Evolutionary conservation across 2,888 invertebrate genomes (phyloP).

Genomic region (Chrysina gloriosa): DNA sequence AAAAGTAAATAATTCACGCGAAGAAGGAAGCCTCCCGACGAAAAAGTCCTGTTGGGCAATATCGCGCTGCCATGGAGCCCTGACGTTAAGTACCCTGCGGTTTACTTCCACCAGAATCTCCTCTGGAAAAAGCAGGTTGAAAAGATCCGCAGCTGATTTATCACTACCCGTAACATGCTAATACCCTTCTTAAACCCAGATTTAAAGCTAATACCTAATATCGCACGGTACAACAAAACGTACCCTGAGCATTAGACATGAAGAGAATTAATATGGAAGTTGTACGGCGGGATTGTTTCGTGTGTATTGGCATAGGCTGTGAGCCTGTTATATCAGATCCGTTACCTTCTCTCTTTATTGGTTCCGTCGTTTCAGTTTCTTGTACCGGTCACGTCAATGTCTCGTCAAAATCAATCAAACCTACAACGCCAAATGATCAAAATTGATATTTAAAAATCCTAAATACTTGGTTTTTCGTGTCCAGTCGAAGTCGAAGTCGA

Average conservation of each 20-base stretch:
- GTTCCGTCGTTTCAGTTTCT: conserved; percentile 63
- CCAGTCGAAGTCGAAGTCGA: too few relatives aligned
- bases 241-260: conserved; percentile 95
- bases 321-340: conserved; percentile 58
- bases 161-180: too few relatives aligned
- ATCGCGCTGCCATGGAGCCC: too few relatives aligned
- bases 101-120: too few relatives aligned
- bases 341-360: conserved; percentile 76
- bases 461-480: conserved; percentile 93
- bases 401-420: conserved; percentile 61
- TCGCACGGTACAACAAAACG: conserved; percentile 52
- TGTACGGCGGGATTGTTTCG: conserved; percentile 90
- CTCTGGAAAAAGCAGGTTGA: too few relatives aligned
- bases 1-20: too few relatives aligned
- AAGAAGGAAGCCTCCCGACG: too few relatives aligned
- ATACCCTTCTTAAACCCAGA: too few relatives aligned
- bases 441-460: conserved; percentile 55
- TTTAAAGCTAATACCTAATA: conserved; percentile 50
- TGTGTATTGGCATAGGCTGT: conserved; percentile 68
- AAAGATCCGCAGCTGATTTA: too few relatives aligned
- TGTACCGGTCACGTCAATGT: conserved; percentile 58
- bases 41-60: too few relatives aligned
- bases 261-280: conserved; percentile 95
- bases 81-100: too few relatives aligned
- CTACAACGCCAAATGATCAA: conserved; percentile 48